These are phyloP conservation scores for Platypus cylindrus DNA, from an alignment of 2,888 invertebrate species.

Conservation along the genomic window DNA sequence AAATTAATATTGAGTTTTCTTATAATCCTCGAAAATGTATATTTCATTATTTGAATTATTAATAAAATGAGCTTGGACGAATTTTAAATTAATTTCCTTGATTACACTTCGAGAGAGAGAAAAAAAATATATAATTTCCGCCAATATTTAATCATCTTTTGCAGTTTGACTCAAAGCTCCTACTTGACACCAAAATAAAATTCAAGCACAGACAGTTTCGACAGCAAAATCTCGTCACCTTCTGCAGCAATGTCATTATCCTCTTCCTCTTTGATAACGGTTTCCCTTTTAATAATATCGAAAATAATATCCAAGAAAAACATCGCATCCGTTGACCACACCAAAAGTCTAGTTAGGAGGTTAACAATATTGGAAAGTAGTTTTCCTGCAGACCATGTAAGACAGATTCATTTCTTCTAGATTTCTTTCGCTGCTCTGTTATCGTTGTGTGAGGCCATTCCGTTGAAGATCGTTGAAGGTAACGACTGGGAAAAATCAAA, in stretches of 20 bases:
- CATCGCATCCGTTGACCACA: slow-evolving; percentile 24
- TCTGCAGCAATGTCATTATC: slow-evolving; percentile 24
- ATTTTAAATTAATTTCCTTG: no score
- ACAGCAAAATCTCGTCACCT: slow-evolving; percentile 12
- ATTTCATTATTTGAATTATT: no score
- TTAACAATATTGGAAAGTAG: slow-evolving; percentile 11
- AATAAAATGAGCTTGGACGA: no score
- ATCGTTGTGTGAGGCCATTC: no score
- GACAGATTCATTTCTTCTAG: slow-evolving; percentile 18
- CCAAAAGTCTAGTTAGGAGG: no score
- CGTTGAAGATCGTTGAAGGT: no score
- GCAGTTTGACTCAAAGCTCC: no score
- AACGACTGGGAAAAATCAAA: slow-evolving; percentile 12
- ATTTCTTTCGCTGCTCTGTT: slow-evolving; percentile 5
- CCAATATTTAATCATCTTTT: slow-evolving; percentile 10
- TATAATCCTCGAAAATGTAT: no score
- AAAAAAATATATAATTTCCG: slow-evolving; percentile 6
- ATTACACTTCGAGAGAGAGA: no score
- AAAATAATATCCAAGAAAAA: slow-evolving; percentile 27
- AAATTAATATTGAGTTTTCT: no score
- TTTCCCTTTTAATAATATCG: slow-evolving; percentile 23
- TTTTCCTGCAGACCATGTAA: slow-evolving; percentile 8
- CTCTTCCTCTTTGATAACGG: slow-evolving; percentile 26
- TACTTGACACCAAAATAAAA: slow-evolving; percentile 9
- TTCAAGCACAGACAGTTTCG: slow-evolving; percentile 14